A percentile compares a stretch with the other conserved stretches of the same genome.
Conservation (phyloP, 2,888 invertebrate genomes). For the Xanthia icteritia region DNA sequence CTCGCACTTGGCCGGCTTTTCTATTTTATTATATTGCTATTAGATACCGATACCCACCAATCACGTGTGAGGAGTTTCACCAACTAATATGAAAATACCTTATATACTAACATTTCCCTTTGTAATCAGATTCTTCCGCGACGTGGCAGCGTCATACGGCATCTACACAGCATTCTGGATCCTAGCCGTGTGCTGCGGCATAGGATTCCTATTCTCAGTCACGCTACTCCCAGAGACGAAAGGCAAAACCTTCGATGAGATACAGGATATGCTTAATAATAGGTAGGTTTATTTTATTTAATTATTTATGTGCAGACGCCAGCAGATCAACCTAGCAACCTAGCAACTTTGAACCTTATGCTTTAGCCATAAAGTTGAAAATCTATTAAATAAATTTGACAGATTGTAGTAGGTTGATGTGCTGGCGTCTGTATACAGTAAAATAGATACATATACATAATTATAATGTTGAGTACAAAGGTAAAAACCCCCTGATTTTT, state of each 20-base stretch:
- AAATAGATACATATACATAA: too few species aligned
- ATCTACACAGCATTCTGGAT: conserved; percentile 92
- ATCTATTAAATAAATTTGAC: too few species aligned
- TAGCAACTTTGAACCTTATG: too few species aligned
- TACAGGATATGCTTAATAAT: conserved; percentile 91
- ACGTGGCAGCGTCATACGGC: conserved; percentile 88
- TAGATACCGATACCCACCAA: not conserved
- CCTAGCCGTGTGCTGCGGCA: conserved; percentile 90
- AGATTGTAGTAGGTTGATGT: too few species aligned
- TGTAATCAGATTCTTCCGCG: conserved; percentile 89
- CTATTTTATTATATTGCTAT: too few species aligned
- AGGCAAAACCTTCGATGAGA: conserved; percentile 92
- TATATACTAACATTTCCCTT: not conserved
- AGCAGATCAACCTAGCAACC: too few species aligned
- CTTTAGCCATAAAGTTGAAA: too few species aligned
- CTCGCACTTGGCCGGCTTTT: too few species aligned
- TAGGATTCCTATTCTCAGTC: conserved; percentile 91
- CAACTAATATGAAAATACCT: not conserved
- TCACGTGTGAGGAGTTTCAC: not conserved
- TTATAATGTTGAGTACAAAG: too few species aligned
- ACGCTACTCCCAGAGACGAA: conserved; percentile 93
- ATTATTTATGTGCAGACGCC: too few species aligned
- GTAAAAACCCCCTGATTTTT: too few species aligned
- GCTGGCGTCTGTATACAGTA: too few species aligned
- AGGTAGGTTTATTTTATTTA: conserved; percentile 60